Conservation (phyloP, 2,113 vertebrate species). For the Glaucidium brasilianum region DNA sequence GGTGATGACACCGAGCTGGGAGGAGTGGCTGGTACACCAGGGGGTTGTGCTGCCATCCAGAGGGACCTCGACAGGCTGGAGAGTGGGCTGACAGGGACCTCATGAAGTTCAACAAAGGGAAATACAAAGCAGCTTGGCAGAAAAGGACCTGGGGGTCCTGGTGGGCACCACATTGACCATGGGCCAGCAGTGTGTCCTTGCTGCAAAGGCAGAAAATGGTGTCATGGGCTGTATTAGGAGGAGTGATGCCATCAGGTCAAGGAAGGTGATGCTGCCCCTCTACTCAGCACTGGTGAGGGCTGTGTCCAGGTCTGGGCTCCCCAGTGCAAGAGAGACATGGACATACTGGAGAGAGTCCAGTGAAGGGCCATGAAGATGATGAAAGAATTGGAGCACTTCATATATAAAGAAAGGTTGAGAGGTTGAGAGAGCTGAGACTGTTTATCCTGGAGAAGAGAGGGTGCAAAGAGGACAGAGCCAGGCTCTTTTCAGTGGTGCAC, state of each 20-base stretch:
- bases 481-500: no score
- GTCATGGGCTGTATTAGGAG: neutral
- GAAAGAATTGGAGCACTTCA: no score
- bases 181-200: neutral
- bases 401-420: no score
- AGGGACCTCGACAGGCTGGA: neutral
- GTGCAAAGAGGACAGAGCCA: no score
- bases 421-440: no score
- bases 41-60: neutral
- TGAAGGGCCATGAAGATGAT: no score
- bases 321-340: no score
- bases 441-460: no score
- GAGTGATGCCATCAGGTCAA: neutral
- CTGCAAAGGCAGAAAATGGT: neutral
- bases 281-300: neutral
- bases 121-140: neutral
- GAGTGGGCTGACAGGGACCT: neutral
- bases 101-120: neutral
- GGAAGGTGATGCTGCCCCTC: neutral
- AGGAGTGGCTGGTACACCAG: neutral
- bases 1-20: neutral
- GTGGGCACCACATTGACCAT: neutral
- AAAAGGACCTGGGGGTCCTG: neutral
- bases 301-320: neutral
- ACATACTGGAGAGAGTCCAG: no score